Conservation (phyloP, 2,888 invertebrate genomes). For the Rotaria macrura region DNA sequence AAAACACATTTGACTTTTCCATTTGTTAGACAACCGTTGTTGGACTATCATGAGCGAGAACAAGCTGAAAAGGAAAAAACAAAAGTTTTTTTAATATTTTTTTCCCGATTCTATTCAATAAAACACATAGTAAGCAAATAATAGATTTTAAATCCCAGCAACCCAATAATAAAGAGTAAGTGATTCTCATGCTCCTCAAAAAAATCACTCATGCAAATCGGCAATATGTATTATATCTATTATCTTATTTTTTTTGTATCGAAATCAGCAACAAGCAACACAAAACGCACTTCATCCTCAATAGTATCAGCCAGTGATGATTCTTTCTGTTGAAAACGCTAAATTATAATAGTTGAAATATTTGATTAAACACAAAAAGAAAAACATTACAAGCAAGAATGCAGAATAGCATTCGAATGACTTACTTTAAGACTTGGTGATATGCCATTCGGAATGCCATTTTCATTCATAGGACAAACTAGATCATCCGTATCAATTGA, state of each 20-base stretch:
- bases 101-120: background rate
- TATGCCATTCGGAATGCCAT: constrained; percentile 14
- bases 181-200: background rate
- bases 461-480: constrained; percentile 19
- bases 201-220: constrained; percentile 4
- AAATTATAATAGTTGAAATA: background rate
- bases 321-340: constrained; percentile 5
- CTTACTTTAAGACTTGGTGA: background rate
- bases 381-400: background rate
- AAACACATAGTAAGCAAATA: too few relatives aligned
- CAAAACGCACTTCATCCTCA: constrained; percentile 15
- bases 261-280: background rate
- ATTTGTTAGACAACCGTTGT: background rate
- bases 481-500: background rate
- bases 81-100: background rate
- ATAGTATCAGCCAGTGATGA: background rate
- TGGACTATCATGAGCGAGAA: constrained; percentile 3
- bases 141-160: background rate
- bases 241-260: too few relatives aligned
- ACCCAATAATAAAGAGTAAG: background rate
- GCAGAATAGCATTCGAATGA: background rate
- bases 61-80: background rate
- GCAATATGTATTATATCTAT: background rate
- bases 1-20: background rate
- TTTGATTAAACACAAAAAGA: background rate